Evolutionary conservation across 2,797 vertebrate genomes (phyloP).

Genomic region (Oryzias sinensis): DNA sequence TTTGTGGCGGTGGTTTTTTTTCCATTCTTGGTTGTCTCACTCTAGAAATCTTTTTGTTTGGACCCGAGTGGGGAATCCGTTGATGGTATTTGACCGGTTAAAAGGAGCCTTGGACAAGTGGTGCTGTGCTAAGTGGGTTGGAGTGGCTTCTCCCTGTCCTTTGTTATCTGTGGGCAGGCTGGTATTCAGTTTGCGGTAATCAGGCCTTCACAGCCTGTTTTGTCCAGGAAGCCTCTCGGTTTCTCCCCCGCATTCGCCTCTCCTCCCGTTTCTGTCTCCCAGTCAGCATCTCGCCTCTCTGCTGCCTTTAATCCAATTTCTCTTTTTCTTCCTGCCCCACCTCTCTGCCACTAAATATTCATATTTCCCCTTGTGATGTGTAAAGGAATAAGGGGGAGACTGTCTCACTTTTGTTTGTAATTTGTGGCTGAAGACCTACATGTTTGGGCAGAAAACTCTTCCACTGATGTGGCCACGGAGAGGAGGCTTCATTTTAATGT

Average conservation of each 20-base stretch:
- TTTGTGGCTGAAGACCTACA: conserved; percentile 70
- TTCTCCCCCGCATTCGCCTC: conserved; percentile 22
- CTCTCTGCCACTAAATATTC: conserved; percentile 48
- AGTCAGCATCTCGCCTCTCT: conserved; percentile 58
- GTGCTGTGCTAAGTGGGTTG: conserved; percentile 53
- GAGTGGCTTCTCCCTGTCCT: conserved; percentile 38
- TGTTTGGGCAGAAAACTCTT: conserved; percentile 70
- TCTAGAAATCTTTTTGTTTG: conserved; percentile 44
- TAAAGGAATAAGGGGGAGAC: conserved; percentile 68
- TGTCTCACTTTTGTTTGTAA: conserved; percentile 66
- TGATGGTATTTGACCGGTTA: conserved; percentile 62
- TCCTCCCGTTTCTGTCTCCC: conserved; percentile 43
- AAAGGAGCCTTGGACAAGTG: conserved; percentile 51
- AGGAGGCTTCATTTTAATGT: no score
- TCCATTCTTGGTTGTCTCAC: conserved; percentile 39
- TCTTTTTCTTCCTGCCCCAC: conserved; percentile 32
- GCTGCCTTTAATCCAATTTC: conserved; percentile 74
- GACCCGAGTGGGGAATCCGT: conserved; percentile 52
- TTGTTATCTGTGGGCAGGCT: conserved; percentile 49
- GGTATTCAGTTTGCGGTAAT: conserved; percentile 59
- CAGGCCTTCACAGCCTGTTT: conserved; percentile 51
- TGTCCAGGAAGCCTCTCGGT: conserved; percentile 33
- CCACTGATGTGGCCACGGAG: conserved; percentile 12
- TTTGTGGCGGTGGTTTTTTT: conserved; percentile 50
- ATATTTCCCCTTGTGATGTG: conserved; percentile 64